These are phyloP conservation scores for Danio choprae DNA, from an alignment of 2,797 vertebrate species.

Conservation along the genomic window DNA sequence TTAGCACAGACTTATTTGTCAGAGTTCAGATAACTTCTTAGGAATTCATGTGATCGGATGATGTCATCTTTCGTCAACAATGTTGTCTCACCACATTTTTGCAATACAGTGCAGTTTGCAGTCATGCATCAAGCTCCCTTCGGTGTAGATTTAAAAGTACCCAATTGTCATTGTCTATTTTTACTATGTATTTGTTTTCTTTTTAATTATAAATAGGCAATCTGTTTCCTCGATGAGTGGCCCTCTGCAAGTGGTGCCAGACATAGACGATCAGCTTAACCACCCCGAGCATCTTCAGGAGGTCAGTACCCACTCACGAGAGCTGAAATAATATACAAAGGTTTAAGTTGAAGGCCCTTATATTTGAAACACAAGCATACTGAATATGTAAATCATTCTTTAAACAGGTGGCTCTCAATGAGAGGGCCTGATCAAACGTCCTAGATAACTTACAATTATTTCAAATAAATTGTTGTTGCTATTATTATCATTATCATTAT, in stretches of 20 bases:
- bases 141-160: neutral
- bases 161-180: neutral
- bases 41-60: constrained; percentile 23
- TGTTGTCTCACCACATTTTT: neutral
- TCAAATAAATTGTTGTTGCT: too few species aligned
- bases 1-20: neutral
- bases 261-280: constrained; percentile 96
- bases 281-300: constrained; percentile 91
- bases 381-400: too few species aligned
- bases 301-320: constrained; percentile 72
- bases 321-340: neutral
- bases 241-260: constrained; percentile 96
- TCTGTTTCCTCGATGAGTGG: constrained; percentile 93
- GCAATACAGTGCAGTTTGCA: constrained; percentile 6
- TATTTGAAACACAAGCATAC: too few species aligned
- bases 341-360: neutral
- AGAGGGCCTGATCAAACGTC: too few species aligned
- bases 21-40: neutral
- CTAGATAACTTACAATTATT: too few species aligned
- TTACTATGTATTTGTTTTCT: neutral
- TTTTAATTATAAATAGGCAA: constrained; percentile 81
- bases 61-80: constrained; percentile 3
- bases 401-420: too few species aligned
- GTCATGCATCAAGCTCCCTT: neutral
- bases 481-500: too few species aligned